Percentiles rank a stretch among this genome's conserved stretches.
phyloP scores from a whole-genome alignment of 2,888 invertebrate genomes.

The Synanthedon andrenaeformis region DNA sequence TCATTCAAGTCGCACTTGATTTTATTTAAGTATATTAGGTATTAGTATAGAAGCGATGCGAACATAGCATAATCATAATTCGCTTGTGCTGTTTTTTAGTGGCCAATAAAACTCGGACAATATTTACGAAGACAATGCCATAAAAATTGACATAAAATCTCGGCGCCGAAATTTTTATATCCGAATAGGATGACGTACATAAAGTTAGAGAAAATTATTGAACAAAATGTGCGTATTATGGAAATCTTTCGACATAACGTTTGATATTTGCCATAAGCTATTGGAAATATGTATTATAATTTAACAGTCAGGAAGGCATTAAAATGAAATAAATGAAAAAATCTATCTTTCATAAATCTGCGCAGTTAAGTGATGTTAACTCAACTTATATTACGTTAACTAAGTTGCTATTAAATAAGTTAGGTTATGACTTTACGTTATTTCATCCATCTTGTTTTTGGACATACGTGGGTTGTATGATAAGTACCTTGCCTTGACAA shows the following conservation, averaged over 20 bases:
- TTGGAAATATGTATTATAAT: not conserved
- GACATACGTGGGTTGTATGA: too few species aligned
- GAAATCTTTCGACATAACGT: not conserved
- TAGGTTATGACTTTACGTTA: too few species aligned
- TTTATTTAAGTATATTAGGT: too few species aligned
- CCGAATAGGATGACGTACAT: conserved; percentile 41
- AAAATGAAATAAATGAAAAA: too few species aligned
- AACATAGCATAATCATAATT: conserved; percentile 31
- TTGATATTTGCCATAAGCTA: not conserved
- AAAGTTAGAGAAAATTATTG: conserved; percentile 41
- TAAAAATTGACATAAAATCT: conserved; percentile 64
- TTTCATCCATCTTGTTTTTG: too few species aligned
- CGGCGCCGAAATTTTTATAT: conserved; percentile 55
- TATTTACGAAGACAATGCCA: conserved; percentile 61
- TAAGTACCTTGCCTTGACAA: too few species aligned
- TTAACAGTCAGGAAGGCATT: not conserved
- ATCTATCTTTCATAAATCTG: too few species aligned
- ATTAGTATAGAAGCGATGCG: too few species aligned
- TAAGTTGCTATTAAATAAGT: too few species aligned
- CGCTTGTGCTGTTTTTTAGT: conserved; percentile 34
- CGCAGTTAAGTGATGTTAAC: too few species aligned
- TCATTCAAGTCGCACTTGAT: too few species aligned
- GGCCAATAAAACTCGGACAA: conserved; percentile 54
- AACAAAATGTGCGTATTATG: conserved; percentile 22
- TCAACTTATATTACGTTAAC: too few species aligned